These are phyloP conservation scores for Malthinus flaveolus DNA, from an alignment of 2,888 invertebrate species.

Conservation along the genomic window DNA sequence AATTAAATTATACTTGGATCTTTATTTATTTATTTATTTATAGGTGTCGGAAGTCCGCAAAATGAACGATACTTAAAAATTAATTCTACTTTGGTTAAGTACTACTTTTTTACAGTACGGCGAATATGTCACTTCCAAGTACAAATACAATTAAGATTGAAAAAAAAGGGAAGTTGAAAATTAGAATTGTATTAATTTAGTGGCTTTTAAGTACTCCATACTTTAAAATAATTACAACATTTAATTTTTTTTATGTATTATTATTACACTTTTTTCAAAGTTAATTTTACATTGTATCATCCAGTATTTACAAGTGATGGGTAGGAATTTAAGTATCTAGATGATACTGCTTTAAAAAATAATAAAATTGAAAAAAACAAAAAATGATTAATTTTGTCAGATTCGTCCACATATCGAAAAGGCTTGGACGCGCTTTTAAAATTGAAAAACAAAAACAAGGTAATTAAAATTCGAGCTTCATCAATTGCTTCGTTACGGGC, in stretches of 20 bases:
- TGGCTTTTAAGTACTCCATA: conserved; percentile 46
- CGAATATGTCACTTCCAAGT: neutral
- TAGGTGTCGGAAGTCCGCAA: conserved; percentile 36
- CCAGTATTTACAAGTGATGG: too few species aligned
- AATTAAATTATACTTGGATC: conserved; percentile 30
- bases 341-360: too few species aligned
- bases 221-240: conserved; percentile 32
- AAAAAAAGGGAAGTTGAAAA: neutral
- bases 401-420: too few species aligned
- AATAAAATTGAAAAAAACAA: too few species aligned
- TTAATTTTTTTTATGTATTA: conserved; percentile 39
- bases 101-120: conserved; percentile 17
- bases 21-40: conserved; percentile 31
- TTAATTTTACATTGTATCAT: too few species aligned
- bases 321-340: too few species aligned
- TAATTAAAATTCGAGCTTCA: too few species aligned
- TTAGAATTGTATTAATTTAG: conserved; percentile 8
- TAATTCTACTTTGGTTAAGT: neutral
- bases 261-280: neutral
- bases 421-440: too few species aligned
- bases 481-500: too few species aligned
- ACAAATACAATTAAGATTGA: neutral
- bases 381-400: too few species aligned
- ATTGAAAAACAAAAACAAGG: too few species aligned
- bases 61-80: conserved; percentile 12